Conservation (phyloP, 1,140 invertebrate species). For the Caenorhabditis latens region DNA sequence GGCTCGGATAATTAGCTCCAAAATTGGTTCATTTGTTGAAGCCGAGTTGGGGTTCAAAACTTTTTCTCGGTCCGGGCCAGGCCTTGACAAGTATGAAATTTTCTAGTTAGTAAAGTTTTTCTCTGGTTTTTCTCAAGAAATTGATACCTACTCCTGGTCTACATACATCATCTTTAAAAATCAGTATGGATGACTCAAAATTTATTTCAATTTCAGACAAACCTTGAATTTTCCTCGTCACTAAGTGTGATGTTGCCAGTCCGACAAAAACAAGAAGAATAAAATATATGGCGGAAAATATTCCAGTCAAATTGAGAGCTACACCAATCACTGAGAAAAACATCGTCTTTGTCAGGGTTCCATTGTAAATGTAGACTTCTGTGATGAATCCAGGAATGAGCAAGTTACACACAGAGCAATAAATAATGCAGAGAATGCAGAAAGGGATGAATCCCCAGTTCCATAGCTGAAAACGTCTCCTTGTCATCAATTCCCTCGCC, state of each 20-base stretch:
- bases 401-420: background rate
- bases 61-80: too few relatives aligned
- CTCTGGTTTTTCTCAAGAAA: too few relatives aligned
- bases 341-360: background rate
- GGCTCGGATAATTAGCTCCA: too few relatives aligned
- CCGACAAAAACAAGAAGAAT: background rate
- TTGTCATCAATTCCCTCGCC: background rate
- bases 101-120: too few relatives aligned
- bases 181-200: background rate
- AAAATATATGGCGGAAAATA: background rate
- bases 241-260: background rate
- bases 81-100: too few relatives aligned
- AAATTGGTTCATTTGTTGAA: too few relatives aligned
- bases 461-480: background rate
- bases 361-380: conserved; percentile 8
- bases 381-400: background rate
- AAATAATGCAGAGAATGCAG: background rate
- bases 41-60: too few relatives aligned
- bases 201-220: background rate
- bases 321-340: background rate
- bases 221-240: conserved; percentile 17
- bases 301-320: background rate
- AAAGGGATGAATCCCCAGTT: background rate
- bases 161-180: too few relatives aligned
- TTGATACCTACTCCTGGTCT: too few relatives aligned